Evolutionary conservation across 2,888 invertebrate genomes (phyloP).

Genomic region (Endomychus coccineus): DNA sequence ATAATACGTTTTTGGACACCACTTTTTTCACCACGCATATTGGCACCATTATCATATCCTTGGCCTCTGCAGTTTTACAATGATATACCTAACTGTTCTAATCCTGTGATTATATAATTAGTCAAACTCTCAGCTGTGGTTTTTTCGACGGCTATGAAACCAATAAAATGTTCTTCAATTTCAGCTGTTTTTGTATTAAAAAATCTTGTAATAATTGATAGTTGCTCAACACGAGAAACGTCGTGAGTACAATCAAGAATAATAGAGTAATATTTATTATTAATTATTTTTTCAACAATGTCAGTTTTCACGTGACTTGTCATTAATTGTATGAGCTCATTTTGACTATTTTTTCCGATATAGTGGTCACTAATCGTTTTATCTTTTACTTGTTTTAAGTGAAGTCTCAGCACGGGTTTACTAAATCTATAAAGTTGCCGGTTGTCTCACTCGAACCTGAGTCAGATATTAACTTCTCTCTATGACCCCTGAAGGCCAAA

Average conservation of each 20-base stretch:
- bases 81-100: constrained; percentile 11
- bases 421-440: constrained; percentile 9
- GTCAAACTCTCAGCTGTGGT: constrained; percentile 14
- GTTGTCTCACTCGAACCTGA: constrained; percentile 8
- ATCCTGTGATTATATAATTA: constrained; percentile 12
- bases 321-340: constrained; percentile 13
- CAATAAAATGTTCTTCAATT: constrained; percentile 14
- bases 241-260: constrained; percentile 15
- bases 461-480: constrained; percentile 8
- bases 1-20: constrained; percentile 16
- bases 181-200: constrained; percentile 8
- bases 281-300: constrained; percentile 11
- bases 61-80: constrained; percentile 17
- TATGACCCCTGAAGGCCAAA: constrained; percentile 9
- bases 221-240: constrained; percentile 10
- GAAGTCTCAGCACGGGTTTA: constrained; percentile 9
- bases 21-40: constrained; percentile 18
- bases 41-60: constrained; percentile 19
- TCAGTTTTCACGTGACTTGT: constrained; percentile 12
- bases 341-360: constrained; percentile 12
- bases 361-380: constrained; percentile 7
- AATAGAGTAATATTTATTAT: constrained; percentile 13
- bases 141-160: constrained; percentile 13
- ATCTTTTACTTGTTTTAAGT: constrained; percentile 8
- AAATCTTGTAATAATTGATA: constrained; percentile 10